These are phyloP conservation scores for Onthophagus sagittarius DNA, from an alignment of 2,888 invertebrate species.

Conservation along the genomic window DNA sequence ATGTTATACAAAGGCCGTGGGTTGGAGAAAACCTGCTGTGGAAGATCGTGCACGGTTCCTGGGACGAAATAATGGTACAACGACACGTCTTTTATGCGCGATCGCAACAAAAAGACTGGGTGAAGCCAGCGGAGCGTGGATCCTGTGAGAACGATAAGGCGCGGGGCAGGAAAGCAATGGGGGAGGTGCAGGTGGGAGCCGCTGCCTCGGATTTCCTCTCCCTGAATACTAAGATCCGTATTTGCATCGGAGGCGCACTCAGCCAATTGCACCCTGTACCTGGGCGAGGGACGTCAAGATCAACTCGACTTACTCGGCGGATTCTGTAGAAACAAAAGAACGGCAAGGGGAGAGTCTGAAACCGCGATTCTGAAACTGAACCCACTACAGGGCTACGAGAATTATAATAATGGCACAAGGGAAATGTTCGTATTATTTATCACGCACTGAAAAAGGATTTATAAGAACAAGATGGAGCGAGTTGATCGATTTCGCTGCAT, in stretches of 20 bases:
- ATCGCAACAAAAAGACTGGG: background rate
- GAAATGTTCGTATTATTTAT: background rate
- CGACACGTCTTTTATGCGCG: background rate
- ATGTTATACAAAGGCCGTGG: background rate
- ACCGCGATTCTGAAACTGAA: background rate
- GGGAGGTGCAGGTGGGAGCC: constrained; percentile 25
- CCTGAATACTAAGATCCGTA: constrained; percentile 29
- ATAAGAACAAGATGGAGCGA: background rate
- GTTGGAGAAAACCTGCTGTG: background rate
- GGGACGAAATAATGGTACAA: background rate
- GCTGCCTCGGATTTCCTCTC: constrained; percentile 25
- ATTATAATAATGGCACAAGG: background rate
- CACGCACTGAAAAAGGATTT: background rate
- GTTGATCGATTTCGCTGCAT: background rate
- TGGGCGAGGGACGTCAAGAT: background rate
- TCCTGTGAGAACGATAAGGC: background rate
- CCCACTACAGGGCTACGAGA: background rate
- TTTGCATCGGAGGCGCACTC: constrained; percentile 25
- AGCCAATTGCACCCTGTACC: constrained; percentile 18
- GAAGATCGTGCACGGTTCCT: background rate
- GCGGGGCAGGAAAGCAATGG: constrained; percentile 19
- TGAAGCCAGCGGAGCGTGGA: background rate
- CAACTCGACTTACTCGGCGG: background rate
- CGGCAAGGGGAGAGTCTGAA: background rate
- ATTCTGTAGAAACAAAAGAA: background rate